phyloP scores from a whole-genome alignment of 1,140 invertebrate genomes.

The Philotrypesis tridentata region DNA sequence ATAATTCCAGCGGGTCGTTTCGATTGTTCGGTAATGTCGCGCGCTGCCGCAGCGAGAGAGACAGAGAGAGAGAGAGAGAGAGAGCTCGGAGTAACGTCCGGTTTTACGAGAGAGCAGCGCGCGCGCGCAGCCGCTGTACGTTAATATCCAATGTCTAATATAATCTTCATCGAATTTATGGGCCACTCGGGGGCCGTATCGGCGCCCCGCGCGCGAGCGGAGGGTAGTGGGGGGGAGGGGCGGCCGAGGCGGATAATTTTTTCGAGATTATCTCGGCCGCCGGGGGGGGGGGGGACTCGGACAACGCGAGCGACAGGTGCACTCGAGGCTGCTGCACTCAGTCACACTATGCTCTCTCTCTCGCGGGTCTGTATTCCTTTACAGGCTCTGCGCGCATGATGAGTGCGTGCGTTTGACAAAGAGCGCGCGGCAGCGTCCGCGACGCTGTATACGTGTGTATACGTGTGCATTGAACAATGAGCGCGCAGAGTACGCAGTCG shows the following conservation, averaged over 20 bases:
- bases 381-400: neutral
- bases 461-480: neutral
- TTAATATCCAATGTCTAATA: neutral
- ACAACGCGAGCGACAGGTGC: neutral
- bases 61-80: no score
- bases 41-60: no score
- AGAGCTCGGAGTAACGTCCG: neutral
- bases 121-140: neutral
- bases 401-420: neutral
- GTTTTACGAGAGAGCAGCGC: neutral
- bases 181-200: neutral
- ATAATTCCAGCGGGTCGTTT: neutral
- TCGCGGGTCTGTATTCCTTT: constrained; percentile 14
- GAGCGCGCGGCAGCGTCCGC: no score
- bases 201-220: no score
- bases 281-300: no score
- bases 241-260: no score
- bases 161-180: neutral
- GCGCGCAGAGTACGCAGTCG: no score
- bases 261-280: no score
- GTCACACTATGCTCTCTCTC: constrained; percentile 11
- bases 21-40: neutral
- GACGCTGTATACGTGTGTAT: no score
- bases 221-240: no score
- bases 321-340: constrained; percentile 26